Base-by-base conservation (phyloP, 2,113 vertebrate genomes). In the Panurus biarmicus region DNA sequence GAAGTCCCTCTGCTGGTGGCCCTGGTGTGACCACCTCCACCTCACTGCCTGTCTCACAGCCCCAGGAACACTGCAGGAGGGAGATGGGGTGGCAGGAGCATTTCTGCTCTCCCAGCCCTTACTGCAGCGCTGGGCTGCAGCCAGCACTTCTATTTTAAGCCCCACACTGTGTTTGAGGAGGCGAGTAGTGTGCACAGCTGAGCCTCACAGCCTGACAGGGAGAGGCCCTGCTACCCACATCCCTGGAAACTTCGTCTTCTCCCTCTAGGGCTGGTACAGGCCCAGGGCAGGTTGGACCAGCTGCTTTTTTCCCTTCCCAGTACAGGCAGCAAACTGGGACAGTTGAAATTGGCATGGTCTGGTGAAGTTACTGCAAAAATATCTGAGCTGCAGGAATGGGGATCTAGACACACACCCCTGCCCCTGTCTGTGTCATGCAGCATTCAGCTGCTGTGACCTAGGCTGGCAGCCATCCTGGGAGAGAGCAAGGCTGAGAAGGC, bases 121-220 rank as follows among this genome's bases (percentile, higher is more conserved):
- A 75, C 93, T 93, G 93, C 94, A 94, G 93, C 78, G 87, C 91
- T 94, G 93, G 78, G 81, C 47, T 78, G 29, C 77, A 87, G 96
- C 85, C 93, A 95, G 67, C 14, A 22, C 44, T 79, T 72, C 94
- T 96, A 96, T 96, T 96, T 96, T 93, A 89, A 96, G 92, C 66
- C 71, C 78, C 50, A 85, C 72, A 64, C 14, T 51, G 67, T 31
- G 24, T 76, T 58, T 87, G 74, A 92, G 87, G 74, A 95, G 89
- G 90, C 12, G 18, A 91, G 45, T 56, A 36, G 66, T 60, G 66
- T n/a, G 82, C 23, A 4, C 2, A n/a, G 71, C 81, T 16, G 3
- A 92, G 56, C 56, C 51, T 77, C 1, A 1, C 28, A 76, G 83
- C 45, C 58, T 0, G 1, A 42, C 7, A 4, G 31, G 45, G 87